Evolutionary conservation across 2,797 vertebrate species (phyloP), one percentile per base, ranked within the genome.

Genomic region (Echiichthys vipera): DNA sequence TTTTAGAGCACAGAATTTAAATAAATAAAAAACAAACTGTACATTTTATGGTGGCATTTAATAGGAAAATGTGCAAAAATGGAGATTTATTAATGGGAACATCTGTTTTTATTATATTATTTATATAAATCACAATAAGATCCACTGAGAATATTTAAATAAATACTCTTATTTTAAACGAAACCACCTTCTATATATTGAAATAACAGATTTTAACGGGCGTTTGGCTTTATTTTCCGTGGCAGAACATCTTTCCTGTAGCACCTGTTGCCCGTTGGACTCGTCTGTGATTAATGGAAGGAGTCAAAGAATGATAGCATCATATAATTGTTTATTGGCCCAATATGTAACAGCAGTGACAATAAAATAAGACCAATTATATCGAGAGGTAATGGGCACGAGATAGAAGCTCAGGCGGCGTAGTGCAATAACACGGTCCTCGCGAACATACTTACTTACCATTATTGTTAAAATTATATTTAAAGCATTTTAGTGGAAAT

Each of bases 401-500:
- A 85, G 39, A 46, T 37, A 77, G 47, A n/a, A 29, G 71, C 70
- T 58, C 43, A 29, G 46, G 51, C 55, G 46, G 13, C 55, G 22
- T 61, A n/a, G 22, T 36, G 42, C 66, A 71, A 71, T 72, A 66
- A 43, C 46, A 49, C 5, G 8, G 25, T 15, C 36, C 56, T 57
- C 17, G 3, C 9, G 1, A 65, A 78, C 63, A 47, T 72, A 77
- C 83, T 88, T 81, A 85, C 59, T 75, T 71, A 63, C 15, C 22
- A 29, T 80, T 83, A 87, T 84, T 77, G 51, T 65, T 78, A 65
- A 84, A 80, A 68, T 80, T 72, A 75, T 64, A 81, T 82, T 87
- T 78, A 69, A 84, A 83, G 76, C 51, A 40, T 85, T 81, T 89
- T 83, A 77, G 70, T 70, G 76, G 82, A 79, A 82, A 85, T 56